phyloP scores from a whole-genome alignment of 2,797 vertebrate genomes.

The Sciurus carolinensis region DNA sequence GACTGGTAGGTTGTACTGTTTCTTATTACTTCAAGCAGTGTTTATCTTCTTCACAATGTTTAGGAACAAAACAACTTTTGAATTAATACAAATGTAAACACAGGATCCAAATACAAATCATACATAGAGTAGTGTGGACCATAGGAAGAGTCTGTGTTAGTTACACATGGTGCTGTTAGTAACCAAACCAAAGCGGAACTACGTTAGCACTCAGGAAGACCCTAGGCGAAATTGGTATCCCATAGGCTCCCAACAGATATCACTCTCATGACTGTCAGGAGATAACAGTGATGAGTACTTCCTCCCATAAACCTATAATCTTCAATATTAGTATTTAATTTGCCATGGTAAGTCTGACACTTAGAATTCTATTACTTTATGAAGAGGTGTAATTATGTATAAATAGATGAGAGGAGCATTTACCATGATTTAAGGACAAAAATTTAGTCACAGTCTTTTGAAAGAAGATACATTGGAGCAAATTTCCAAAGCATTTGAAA shows the following conservation, averaged over 20 bases:
- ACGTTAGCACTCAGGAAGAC: not conserved
- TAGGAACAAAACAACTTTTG: constrained; percentile 43
- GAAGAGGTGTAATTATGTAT: not conserved
- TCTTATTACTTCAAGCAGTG: constrained; percentile 28
- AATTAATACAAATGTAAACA: not conserved
- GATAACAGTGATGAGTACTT: not conserved
- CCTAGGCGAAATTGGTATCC: not conserved
- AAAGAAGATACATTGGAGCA: constrained; percentile 8
- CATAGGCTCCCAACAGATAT: not conserved
- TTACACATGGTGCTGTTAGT: not conserved
- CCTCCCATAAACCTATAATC: not conserved
- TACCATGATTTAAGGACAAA: constrained; percentile 10
- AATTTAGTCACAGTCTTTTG: not conserved
- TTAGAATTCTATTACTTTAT: not conserved
- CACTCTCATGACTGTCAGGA: not conserved
- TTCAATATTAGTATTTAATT: not conserved
- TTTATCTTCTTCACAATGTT: constrained; percentile 25
- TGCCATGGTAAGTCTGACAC: not conserved
- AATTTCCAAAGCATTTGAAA: not conserved
- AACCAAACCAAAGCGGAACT: not conserved
- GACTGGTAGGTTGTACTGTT: not conserved
- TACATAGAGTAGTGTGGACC: not conserved
- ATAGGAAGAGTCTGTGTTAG: not conserved
- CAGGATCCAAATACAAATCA: not conserved
- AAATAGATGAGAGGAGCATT: constrained; percentile 23